A percentile compares a stretch with the other conserved stretches of the same genome.
phyloP scores from a whole-genome alignment of 1,140 invertebrate species.

The Scaptomyza montana region DNA sequence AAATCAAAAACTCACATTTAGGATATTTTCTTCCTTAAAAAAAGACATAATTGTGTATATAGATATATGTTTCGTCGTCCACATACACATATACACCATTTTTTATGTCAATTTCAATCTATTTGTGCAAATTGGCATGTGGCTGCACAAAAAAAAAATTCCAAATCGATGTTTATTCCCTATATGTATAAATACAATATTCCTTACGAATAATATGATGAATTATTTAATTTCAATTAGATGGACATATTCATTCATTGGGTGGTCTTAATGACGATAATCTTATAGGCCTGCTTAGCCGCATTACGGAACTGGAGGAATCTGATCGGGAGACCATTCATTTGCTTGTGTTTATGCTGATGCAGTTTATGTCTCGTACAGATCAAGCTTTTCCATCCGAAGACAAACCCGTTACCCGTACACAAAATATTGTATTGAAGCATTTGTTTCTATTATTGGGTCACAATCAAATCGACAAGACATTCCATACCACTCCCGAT shows the following conservation, averaged over 20 bases:
- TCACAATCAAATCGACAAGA: constrained; percentile 95
- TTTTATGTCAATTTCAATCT: constrained; percentile 60
- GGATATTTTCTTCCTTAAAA: constrained; percentile 21
- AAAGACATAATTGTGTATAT: constrained; percentile 63
- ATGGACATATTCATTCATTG: constrained; percentile 91
- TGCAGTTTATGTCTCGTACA: constrained; percentile 94
- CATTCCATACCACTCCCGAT: constrained; percentile 95
- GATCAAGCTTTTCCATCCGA: constrained; percentile 92
- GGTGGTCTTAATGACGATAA: constrained; percentile 89
- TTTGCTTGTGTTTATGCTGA: constrained; percentile 96
- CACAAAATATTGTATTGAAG: constrained; percentile 94
- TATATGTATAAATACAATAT: constrained; percentile 3
- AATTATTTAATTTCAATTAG: constrained; percentile 83
- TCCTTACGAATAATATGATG: neutral
- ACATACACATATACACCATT: constrained; percentile 21
- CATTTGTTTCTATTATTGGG: constrained; percentile 97
- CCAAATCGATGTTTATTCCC: constrained; percentile 52
- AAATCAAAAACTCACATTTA: constrained; percentile 11
- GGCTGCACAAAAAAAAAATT: constrained; percentile 56
- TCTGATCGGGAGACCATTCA: constrained; percentile 98
- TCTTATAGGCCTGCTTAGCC: constrained; percentile 88
- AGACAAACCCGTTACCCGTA: constrained; percentile 91
- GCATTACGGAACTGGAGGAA: constrained; percentile 96
- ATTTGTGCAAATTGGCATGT: constrained; percentile 79
- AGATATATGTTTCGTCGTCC: constrained; percentile 32